Evolutionary conservation across 1,140 invertebrate species (phyloP).

Genomic region (Pogonognathellus flavescens): DNA sequence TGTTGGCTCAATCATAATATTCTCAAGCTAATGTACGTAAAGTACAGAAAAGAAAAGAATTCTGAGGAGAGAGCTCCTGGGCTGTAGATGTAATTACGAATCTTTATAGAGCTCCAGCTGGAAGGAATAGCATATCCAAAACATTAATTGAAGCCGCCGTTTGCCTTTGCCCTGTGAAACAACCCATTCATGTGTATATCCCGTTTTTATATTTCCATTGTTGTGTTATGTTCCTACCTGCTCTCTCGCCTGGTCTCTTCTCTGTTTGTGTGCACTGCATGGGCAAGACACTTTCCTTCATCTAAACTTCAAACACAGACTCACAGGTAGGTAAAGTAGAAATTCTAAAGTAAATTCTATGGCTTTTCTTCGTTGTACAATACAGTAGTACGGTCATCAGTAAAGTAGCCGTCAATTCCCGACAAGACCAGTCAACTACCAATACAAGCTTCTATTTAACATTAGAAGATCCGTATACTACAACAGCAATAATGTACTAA

Average conservation of each 20-base stretch:
- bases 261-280: constrained; percentile 13
- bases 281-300: constrained; percentile 18
- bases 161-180: constrained; percentile 49
- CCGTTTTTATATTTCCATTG: constrained; percentile 49
- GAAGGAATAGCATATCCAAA: not conserved
- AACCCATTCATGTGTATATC: constrained; percentile 45
- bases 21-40: not conserved
- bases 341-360: constrained; percentile 1
- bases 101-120: not conserved
- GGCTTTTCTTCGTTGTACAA: not conserved
- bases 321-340: constrained; percentile 25
- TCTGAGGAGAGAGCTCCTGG: constrained; percentile 31
- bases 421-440: not conserved
- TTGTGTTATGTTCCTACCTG: constrained; percentile 25
- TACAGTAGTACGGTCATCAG: not conserved
- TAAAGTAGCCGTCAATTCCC: not conserved
- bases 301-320: not conserved
- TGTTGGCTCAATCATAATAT: not conserved
- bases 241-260: not conserved
- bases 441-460: not conserved
- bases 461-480: not conserved
- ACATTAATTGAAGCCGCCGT: constrained; percentile 49
- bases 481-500: not conserved
- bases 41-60: not conserved
- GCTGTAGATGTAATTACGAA: constrained; percentile 36